Evolutionary conservation across 2,888 invertebrate genomes (phyloP), one percentile per base, ranked within the genome.

Genomic region (Diaprepes abbreviatus): DNA sequence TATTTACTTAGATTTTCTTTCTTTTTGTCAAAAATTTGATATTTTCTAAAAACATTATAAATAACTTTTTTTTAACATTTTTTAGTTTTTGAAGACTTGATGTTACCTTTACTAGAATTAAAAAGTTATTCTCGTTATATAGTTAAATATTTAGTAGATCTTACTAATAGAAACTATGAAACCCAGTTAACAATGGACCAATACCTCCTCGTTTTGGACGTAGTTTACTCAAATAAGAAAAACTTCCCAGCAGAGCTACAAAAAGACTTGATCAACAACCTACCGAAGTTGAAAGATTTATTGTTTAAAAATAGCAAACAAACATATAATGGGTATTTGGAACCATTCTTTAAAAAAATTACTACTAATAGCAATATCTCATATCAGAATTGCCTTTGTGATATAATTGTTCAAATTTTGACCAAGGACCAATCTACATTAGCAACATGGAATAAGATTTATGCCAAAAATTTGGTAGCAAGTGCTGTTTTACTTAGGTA

Each of bases 11-110:
- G n/a, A n/a, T n/a, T n/a, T n/a, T n/a, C n/a, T n/a, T n/a, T n/a
- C n/a, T n/a, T n/a, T n/a, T n/a, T n/a, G n/a, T n/a, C n/a, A n/a
- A n/a, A n/a, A n/a, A n/a, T n/a, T n/a, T n/a, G n/a, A n/a, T n/a
- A n/a, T n/a, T n/a, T n/a, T n/a, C n/a, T n/a, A n/a, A n/a, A n/a
- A n/a, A n/a, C n/a, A n/a, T n/a, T n/a, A n/a, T n/a, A n/a, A n/a
- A 14, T 33, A n/a, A 36, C 4, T 55, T 5, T 28, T n/a, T 36
- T 40, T 24, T 14, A 1, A 12, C 4, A 6, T 64, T 62, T 87
- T 85, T 55, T 81, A 90, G 90, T 90, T 10, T 93, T 93, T 90
- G 89, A 91, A 83, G 91, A 93, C 71, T 83, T 92, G 1, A 92
- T 93, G 88, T 83, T 90, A 36, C 91, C 93, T 0, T 84, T 92